These are phyloP conservation scores for Pinctada fucata DNA, from an alignment of 2,888 invertebrate species.

Conservation along the genomic window DNA sequence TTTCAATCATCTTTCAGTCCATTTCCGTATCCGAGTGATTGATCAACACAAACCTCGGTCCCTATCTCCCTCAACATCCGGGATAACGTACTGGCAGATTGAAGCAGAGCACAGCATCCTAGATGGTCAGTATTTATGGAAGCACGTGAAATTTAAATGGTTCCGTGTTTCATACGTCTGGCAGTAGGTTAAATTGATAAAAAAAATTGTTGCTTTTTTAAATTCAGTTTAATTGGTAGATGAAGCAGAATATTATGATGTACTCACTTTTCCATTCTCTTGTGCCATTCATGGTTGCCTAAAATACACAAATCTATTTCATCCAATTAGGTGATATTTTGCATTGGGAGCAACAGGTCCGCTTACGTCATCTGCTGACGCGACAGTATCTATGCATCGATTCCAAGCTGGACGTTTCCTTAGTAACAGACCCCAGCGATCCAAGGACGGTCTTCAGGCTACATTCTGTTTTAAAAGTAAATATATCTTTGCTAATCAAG, in stretches of 20 bases:
- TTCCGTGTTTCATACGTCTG: no score
- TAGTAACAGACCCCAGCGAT: conserved; percentile 72
- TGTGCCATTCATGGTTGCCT: no score
- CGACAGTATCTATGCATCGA: conserved; percentile 75
- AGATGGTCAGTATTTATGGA: conserved; percentile 60
- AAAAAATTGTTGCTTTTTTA: background rate
- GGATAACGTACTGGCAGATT: conserved; percentile 76
- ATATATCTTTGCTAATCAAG: no score
- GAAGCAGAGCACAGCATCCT: conserved; percentile 75
- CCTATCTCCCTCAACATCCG: conserved; percentile 75
- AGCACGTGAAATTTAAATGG: background rate
- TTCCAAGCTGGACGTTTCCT: conserved; percentile 69
- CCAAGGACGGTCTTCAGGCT: conserved; percentile 76
- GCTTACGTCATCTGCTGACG: conserved; percentile 75
- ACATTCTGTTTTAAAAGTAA: conserved; percentile 75
- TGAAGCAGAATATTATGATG: no score
- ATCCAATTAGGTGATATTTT: conserved; percentile 70
- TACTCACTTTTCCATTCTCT: no score
- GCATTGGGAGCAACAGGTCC: conserved; percentile 76
- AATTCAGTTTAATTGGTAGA: background rate
- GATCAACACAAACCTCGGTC: conserved; percentile 76
- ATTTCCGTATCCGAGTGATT: conserved; percentile 75
- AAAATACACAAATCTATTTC: no score
- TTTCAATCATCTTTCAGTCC: conserved; percentile 63
- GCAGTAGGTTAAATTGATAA: background rate